These are phyloP conservation scores for Apotomis betuletana DNA, from an alignment of 2,888 invertebrate genomes.

Conservation along the genomic window DNA sequence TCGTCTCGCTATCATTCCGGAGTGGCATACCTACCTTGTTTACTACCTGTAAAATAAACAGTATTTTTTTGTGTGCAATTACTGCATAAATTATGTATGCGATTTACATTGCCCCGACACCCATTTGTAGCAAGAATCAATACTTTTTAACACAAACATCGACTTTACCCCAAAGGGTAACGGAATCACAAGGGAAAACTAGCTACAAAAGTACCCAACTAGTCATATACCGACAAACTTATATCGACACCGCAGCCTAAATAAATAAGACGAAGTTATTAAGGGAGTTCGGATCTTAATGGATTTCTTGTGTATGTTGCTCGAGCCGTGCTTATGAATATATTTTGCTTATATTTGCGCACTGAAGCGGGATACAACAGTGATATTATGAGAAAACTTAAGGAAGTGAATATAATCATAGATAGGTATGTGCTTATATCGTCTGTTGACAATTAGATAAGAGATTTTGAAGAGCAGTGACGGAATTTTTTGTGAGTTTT, in stretches of 20 bases:
- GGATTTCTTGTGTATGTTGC: constrained; percentile 38
- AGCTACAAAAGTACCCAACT: background rate
- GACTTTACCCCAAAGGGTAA: background rate
- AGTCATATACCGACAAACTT: constrained; percentile 9
- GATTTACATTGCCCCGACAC: too few species aligned
- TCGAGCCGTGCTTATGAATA: constrained; percentile 35
- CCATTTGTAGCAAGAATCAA: too few species aligned
- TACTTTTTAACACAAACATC: background rate
- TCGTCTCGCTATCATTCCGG: too few species aligned
- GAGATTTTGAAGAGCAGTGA: too few species aligned
- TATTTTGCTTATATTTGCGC: constrained; percentile 34
- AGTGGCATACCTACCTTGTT: too few species aligned
- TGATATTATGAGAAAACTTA: constrained; percentile 16
- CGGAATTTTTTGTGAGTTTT: too few species aligned
- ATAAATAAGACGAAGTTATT: constrained; percentile 35
- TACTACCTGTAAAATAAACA: too few species aligned
- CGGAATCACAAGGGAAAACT: background rate
- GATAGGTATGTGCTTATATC: background rate
- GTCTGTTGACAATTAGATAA: too few species aligned
- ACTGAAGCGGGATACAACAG: constrained; percentile 1
- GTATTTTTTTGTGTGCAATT: too few species aligned
- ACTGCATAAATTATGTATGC: too few species aligned
- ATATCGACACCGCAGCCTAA: constrained; percentile 27
- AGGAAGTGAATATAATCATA: constrained; percentile 14
- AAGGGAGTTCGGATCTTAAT: constrained; percentile 33